Conservation (phyloP, 2,888 invertebrate species). For the Agrotis clavis region DNA sequence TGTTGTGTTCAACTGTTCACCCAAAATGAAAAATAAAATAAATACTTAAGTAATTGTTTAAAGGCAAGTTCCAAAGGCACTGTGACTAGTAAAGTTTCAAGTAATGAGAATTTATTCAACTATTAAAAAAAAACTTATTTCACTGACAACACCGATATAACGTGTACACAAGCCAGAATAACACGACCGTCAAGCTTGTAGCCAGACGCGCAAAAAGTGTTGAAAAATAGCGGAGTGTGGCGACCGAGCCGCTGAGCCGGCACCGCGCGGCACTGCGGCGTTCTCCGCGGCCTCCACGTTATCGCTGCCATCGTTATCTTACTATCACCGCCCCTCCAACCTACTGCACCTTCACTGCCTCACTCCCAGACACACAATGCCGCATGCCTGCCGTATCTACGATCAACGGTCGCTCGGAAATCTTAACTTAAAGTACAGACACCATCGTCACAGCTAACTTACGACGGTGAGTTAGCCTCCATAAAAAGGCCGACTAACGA, state of each 20-base stretch:
- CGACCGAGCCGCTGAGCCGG: conserved; percentile 49
- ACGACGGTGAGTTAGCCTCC: conserved; percentile 26
- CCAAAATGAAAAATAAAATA: conserved; percentile 32
- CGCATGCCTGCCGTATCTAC: conserved; percentile 65
- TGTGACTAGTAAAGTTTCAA: conserved; percentile 11
- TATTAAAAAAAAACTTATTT: conserved; percentile 44
- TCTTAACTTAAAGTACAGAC: conserved; percentile 46
- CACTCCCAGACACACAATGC: conserved; percentile 56
- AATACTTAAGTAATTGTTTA: conserved; percentile 20
- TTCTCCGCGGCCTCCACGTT: conserved; percentile 78
- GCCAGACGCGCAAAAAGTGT: conserved; percentile 75
- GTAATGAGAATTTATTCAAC: conserved; percentile 19
- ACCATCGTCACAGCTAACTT: conserved; percentile 16
- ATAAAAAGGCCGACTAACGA: conserved; percentile 33
- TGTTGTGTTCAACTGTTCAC: conserved; percentile 49
- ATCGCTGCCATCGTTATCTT: conserved; percentile 86
- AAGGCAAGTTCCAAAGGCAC: conserved; percentile 10
- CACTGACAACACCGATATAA: conserved; percentile 45
- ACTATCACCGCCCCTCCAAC: conserved; percentile 81
- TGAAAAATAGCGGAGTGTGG: conserved; percentile 56
- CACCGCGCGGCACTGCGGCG: conserved; percentile 61
- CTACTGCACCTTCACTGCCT: conserved; percentile 74
- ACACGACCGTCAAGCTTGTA: conserved; percentile 71
- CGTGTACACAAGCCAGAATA: conserved; percentile 57
- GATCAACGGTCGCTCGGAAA: conserved; percentile 63